Conservation (phyloP, 2,797 vertebrate genomes). For the Danionella dracula region DNA sequence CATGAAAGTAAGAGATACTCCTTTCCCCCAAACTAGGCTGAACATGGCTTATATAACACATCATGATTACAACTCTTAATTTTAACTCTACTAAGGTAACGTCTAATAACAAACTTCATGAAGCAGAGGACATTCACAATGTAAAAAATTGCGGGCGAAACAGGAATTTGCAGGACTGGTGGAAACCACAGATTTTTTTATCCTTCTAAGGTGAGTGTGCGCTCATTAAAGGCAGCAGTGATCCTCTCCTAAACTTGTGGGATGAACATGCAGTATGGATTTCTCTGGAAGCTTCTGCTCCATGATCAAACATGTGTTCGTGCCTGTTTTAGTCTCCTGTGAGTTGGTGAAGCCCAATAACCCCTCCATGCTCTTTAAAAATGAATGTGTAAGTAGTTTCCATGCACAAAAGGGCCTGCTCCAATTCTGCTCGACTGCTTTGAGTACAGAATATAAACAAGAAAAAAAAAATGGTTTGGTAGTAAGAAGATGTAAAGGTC, state of each 20-base stretch:
- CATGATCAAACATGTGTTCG: background rate
- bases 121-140: no score
- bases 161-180: no score
- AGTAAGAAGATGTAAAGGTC: no score
- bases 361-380: constrained; percentile 50
- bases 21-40: no score
- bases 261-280: background rate
- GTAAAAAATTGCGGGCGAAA: no score
- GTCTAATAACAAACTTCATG: no score
- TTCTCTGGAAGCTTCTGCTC: background rate
- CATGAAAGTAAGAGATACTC: no score
- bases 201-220: background rate
- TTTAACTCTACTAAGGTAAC: no score
- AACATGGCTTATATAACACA: no score
- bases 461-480: no score
- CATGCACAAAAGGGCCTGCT: constrained; percentile 52
- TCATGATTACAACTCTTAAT: no score
- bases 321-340: constrained; percentile 3
- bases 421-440: constrained; percentile 49
- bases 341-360: constrained; percentile 14
- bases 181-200: background rate
- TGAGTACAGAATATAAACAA: constrained; percentile 42
- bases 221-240: background rate
- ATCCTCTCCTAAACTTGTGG: background rate
- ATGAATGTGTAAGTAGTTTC: constrained; percentile 50